These are phyloP conservation scores for Conus ventricosus DNA, from an alignment of 1,140 invertebrate genomes.

Conservation along the genomic window DNA sequence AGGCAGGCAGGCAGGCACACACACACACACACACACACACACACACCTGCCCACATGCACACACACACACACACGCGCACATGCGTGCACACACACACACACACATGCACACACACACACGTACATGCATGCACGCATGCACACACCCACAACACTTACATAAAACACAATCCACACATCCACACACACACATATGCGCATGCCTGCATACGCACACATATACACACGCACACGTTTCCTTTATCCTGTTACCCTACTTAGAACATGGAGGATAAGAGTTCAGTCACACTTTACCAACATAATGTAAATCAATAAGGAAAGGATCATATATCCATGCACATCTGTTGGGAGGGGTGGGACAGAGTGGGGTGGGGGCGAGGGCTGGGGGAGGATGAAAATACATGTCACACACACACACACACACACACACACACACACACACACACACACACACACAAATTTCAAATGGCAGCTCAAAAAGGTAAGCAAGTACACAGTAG, in stretches of 20 bases:
- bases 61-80: background rate
- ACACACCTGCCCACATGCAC: background rate
- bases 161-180: too few relatives aligned
- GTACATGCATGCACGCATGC: conserved; percentile 1
- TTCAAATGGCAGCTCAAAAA: background rate
- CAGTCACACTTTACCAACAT: too few relatives aligned
- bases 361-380: too few relatives aligned
- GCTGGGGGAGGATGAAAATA: too few relatives aligned
- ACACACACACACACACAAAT: background rate
- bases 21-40: background rate
- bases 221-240: background rate
- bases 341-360: too few relatives aligned
- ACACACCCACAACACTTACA: background rate
- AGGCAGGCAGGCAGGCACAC: background rate
- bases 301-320: too few relatives aligned
- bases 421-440: conserved; percentile 1
- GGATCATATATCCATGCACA: too few relatives aligned
- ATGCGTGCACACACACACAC: conserved; percentile 14
- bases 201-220: background rate
- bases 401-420: background rate
- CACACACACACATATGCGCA: background rate
- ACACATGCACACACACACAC: conserved; percentile 29
- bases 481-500: background rate
- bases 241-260: too few relatives aligned
- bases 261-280: too few relatives aligned